Conservation (phyloP, 1,140 invertebrate genomes). For the Meloidogyne chitwoodi region DNA sequence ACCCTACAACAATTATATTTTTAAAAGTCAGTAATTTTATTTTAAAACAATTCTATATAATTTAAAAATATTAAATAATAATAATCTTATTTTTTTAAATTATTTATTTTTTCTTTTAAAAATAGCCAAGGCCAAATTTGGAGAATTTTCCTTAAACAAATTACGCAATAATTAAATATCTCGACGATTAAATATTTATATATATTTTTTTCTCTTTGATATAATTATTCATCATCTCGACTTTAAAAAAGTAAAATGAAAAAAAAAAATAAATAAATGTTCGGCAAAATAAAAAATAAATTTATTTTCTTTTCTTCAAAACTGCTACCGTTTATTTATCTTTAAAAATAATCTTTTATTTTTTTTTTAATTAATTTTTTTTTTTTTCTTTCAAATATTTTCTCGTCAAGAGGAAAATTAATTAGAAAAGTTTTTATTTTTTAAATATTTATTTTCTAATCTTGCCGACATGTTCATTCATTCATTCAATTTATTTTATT, state of each 20-base stretch:
- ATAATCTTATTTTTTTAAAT: too few species aligned
- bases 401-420: not conserved
- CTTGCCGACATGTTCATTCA: not conserved
- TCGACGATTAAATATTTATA: not conserved
- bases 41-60: too few species aligned
- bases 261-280: not conserved
- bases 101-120: not conserved
- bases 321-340: not conserved
- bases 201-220: not conserved
- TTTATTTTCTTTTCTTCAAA: not conserved
- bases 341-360: not conserved
- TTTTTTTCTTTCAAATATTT: not conserved
- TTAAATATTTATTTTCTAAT: not conserved
- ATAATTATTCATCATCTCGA: not conserved
- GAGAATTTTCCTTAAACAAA: not conserved
- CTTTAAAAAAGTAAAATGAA: too few species aligned
- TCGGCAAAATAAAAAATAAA: not conserved
- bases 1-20: too few species aligned
- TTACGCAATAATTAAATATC: not conserved
- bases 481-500: not conserved
- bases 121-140: not conserved
- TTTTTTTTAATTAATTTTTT: not conserved
- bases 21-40: too few species aligned
- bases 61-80: too few species aligned
- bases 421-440: not conserved